Percentiles rank a stretch among this genome's conserved stretches.
Conservation (phyloP, 2,797 vertebrate genomes). For the Dallia pectoralis region DNA sequence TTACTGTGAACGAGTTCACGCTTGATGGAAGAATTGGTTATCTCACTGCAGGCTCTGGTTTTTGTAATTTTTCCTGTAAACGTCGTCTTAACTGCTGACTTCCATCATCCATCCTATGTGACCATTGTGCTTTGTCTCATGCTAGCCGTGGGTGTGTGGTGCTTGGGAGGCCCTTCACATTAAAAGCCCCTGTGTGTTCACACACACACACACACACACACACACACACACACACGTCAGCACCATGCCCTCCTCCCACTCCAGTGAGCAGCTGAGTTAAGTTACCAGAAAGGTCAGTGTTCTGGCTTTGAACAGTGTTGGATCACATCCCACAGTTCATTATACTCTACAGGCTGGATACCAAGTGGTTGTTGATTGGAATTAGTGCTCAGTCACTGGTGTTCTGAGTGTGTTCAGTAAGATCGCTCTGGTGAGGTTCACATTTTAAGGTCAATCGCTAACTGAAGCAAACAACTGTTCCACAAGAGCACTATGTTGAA, state of each 20-base stretch:
- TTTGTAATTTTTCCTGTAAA: background rate
- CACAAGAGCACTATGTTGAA: background rate
- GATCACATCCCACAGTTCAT: background rate
- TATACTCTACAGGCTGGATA: background rate
- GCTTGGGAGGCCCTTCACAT: background rate
- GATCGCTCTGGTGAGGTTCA: background rate
- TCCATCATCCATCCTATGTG: background rate
- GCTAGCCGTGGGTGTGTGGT: background rate
- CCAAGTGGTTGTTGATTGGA: background rate
- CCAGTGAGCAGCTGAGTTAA: background rate
- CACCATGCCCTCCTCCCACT: background rate
- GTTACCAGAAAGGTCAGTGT: background rate
- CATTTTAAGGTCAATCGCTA: background rate
- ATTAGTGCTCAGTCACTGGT: background rate
- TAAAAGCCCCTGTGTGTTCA: constrained; percentile 2
- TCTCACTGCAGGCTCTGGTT: background rate
- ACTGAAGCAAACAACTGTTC: background rate
- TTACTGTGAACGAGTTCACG: background rate
- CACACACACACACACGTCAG: background rate
- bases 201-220: background rate
- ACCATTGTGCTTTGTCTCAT: background rate
- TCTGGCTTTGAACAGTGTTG: background rate
- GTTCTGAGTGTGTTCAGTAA: background rate
- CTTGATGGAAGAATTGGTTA: background rate
- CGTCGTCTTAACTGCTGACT: background rate